Evolutionary conservation across 2,797 vertebrate species (phyloP).

Genomic region (Tenualosa ilisha): DNA sequence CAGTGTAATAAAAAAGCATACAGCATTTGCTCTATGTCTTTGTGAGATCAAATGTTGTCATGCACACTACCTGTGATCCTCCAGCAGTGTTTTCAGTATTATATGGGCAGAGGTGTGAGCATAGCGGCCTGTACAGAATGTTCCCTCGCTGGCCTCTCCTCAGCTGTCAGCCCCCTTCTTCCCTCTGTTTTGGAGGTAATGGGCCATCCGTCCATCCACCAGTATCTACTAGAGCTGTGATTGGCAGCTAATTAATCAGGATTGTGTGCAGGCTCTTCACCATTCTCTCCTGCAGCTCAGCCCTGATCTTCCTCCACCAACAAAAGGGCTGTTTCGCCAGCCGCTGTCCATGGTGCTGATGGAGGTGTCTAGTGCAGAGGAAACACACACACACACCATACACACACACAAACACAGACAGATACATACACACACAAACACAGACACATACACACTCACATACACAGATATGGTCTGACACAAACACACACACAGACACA

Average conservation of each 20-base stretch:
- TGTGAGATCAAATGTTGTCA: neutral
- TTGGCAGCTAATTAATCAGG: constrained; percentile 68
- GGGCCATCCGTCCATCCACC: constrained; percentile 58
- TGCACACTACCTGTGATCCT: neutral
- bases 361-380: neutral
- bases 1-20: neutral
- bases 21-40: neutral
- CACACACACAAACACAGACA: constrained; percentile 3
- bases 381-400: neutral
- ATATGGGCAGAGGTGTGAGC: constrained; percentile 34
- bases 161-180: constrained; percentile 45
- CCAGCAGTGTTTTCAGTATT: neutral
- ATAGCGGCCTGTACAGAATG: constrained; percentile 21
- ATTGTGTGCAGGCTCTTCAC: constrained; percentile 44
- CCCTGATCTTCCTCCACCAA: constrained; percentile 12
- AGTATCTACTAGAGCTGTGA: constrained; percentile 52
- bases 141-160: constrained; percentile 48
- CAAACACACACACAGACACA: neutral
- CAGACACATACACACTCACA: neutral
- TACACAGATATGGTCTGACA: neutral
- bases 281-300: constrained; percentile 31
- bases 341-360: constrained; percentile 4
- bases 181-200: constrained; percentile 57
- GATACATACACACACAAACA: neutral
- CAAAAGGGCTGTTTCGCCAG: constrained; percentile 18